Evolutionary conservation across 2,797 vertebrate genomes (phyloP).

Genomic region (Dipus sagitta): DNA sequence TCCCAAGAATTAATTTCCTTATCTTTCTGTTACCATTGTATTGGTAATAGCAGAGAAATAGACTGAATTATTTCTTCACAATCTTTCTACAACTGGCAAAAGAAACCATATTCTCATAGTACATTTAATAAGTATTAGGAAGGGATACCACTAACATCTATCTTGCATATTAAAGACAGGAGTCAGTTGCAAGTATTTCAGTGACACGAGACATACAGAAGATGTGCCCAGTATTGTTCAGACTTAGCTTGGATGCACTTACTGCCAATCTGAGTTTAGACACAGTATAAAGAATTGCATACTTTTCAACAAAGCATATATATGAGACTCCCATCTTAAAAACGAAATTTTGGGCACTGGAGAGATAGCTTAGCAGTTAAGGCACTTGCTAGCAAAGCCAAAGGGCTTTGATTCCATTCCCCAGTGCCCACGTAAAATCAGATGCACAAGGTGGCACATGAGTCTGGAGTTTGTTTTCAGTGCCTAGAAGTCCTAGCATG

Average conservation of each 20-base stretch:
- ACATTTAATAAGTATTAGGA: not conserved
- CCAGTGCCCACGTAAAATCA: too few species aligned
- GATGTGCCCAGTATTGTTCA: not conserved
- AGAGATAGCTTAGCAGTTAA: too few species aligned
- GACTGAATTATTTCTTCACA: not conserved
- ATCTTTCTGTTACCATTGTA: not conserved
- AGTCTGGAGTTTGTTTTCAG: too few species aligned
- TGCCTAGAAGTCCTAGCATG: too few species aligned
- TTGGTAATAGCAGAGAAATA: conserved; percentile 3
- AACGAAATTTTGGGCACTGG: too few species aligned
- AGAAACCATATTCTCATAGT: not conserved
- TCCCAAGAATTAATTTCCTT: not conserved
- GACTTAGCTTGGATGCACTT: not conserved
- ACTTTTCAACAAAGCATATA: too few species aligned
- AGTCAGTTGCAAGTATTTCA: not conserved
- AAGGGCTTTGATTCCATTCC: too few species aligned
- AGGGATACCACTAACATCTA: not conserved
- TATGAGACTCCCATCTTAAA: too few species aligned
- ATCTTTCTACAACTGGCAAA: not conserved
- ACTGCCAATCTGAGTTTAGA: not conserved
- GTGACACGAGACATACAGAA: not conserved
- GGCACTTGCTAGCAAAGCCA: too few species aligned
- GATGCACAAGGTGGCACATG: too few species aligned
- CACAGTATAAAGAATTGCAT: too few species aligned
- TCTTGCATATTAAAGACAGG: not conserved